A percentile compares a stretch with the other conserved stretches of the same genome.
Evolutionary conservation across 2,797 vertebrate species (phyloP).

Genomic region (Pseudochirops cupreus): DNA sequence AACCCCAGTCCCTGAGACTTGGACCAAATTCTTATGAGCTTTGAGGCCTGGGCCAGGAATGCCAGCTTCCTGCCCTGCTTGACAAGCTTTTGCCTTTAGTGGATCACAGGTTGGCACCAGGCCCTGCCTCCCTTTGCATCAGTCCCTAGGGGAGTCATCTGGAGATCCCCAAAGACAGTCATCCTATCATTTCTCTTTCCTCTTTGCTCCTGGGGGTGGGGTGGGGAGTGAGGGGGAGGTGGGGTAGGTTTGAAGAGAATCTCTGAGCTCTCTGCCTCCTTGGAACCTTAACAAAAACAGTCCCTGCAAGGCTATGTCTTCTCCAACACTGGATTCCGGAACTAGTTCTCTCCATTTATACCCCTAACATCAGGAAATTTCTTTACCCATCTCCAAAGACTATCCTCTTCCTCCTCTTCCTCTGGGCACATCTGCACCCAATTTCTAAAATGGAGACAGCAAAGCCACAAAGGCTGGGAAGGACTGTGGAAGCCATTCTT

Average conservation of each 20-base stretch:
- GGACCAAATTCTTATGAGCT: neutral
- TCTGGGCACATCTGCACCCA: conserved; percentile 70
- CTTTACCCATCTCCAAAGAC: neutral
- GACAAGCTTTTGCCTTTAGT: neutral
- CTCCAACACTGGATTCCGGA: neutral
- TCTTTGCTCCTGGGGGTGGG: neutral
- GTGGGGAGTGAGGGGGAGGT: too few relatives aligned
- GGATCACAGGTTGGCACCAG: neutral
- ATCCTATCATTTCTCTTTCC: neutral
- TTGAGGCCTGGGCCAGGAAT: neutral
- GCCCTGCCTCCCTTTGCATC: neutral
- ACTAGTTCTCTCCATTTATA: neutral
- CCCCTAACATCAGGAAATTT: neutral
- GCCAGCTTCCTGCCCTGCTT: neutral
- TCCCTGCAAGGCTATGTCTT: neutral
- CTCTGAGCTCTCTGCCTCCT: neutral
- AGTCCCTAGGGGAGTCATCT: neutral
- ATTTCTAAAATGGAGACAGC: conserved; percentile 70
- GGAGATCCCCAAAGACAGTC: neutral
- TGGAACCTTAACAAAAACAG: neutral
- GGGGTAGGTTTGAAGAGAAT: neutral
- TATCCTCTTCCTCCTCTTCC: neutral
- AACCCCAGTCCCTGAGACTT: neutral
- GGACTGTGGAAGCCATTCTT: neutral
- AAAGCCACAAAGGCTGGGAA: conserved; percentile 67